Evolutionary conservation across 2,888 invertebrate genomes (phyloP).

Genomic region (Zonitis immaculata): DNA sequence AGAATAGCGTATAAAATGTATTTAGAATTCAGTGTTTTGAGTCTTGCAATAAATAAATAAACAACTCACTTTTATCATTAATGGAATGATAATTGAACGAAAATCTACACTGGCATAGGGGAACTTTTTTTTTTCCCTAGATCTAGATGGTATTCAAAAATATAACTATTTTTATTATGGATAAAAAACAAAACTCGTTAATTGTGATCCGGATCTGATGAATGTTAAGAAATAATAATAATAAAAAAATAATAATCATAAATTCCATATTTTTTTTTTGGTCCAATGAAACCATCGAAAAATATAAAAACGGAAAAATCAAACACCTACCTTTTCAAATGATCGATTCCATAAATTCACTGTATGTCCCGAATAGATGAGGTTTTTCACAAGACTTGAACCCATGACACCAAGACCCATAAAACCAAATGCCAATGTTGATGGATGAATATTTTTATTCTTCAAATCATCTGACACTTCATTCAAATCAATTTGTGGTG

Average conservation of each 20-base stretch:
- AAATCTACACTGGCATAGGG: constrained; percentile 36
- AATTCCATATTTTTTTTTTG: too few species aligned
- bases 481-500: constrained; percentile 71
- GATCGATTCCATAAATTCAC: constrained; percentile 94
- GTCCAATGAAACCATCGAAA: too few species aligned
- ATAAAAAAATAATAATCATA: too few species aligned
- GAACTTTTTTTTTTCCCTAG: constrained; percentile 1
- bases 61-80: too few species aligned
- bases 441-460: constrained; percentile 81
- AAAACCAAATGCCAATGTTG: constrained; percentile 86
- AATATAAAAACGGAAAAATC: too few species aligned
- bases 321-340: constrained; percentile 77
- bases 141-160: constrained; percentile 40
- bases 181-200: constrained; percentile 34
- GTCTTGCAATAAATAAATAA: too few species aligned
- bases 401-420: constrained; percentile 96
- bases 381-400: constrained; percentile 89
- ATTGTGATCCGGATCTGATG: constrained; percentile 36
- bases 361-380: constrained; percentile 88
- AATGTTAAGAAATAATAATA: constrained; percentile 7
- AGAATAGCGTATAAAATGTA: neutral
- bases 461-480: constrained; percentile 71
- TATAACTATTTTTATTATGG: constrained; percentile 42
- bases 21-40: constrained; percentile 24
- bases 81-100: too few species aligned